These are phyloP conservation scores for Sylvicola cinctus DNA, from an alignment of 2,888 invertebrate genomes.

Conservation along the genomic window DNA sequence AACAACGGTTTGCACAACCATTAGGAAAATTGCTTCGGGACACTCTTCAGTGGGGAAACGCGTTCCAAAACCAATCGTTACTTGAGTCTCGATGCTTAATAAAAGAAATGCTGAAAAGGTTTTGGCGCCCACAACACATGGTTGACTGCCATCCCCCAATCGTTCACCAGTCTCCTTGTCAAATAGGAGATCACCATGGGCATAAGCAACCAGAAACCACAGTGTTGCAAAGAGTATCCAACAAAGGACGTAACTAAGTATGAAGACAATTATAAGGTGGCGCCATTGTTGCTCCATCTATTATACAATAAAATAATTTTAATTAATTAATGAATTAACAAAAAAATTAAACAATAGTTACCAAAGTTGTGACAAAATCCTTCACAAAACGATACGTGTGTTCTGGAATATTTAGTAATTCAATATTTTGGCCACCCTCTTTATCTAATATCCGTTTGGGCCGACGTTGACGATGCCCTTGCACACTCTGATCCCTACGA, in stretches of 20 bases:
- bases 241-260: constrained; percentile 64
- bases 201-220: constrained; percentile 31
- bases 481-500: background rate
- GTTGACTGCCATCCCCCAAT: constrained; percentile 38
- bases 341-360: constrained; percentile 26
- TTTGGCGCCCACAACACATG: constrained; percentile 61
- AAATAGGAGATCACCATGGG: constrained; percentile 36
- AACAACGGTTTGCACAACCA: constrained; percentile 75
- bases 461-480: background rate
- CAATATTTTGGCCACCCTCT: constrained; percentile 20
- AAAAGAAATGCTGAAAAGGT: constrained; percentile 76
- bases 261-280: constrained; percentile 72
- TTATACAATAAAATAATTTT: constrained; percentile 1
- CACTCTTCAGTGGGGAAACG: constrained; percentile 74
- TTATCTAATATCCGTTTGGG: constrained; percentile 18
- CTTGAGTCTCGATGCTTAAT: constrained; percentile 84
- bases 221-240: constrained; percentile 36
- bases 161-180: constrained; percentile 33
- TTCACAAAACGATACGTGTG: constrained; percentile 54
- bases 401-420: constrained; percentile 30
- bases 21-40: constrained; percentile 70
- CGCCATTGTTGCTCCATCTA: constrained; percentile 60
- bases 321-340: background rate
- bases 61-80: constrained; percentile 72
- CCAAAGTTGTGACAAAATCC: constrained; percentile 72